Evolutionary conservation across 2,797 vertebrate species (phyloP), one percentile per base, ranked within the genome.

Genomic region (Bradypus variegatus): DNA sequence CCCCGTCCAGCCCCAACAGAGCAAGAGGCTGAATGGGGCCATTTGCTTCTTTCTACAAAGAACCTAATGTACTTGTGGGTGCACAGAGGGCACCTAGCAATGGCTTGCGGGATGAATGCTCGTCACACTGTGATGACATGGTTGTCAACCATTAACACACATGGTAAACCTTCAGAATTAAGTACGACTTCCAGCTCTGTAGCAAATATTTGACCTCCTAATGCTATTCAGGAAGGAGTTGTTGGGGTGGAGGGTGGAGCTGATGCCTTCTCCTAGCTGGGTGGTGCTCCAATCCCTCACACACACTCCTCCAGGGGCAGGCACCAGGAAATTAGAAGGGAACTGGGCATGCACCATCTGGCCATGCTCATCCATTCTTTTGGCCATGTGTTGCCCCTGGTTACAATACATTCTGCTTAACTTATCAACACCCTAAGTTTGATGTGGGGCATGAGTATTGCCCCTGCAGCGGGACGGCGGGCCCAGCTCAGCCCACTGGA

Each of bases 281-380:
- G 50, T 58, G 50, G n/a, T 45, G 11, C 12, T 60, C 29, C 23
- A 55, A 73, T 12, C 15, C 31, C 27, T 27, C n/a, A 18, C 33
- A 31, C 1, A 29, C 14, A 27, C 38, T 69, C 77, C 29, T 81
- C 55, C 29, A 41, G 8, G 53, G 38, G n/a, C 18, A 9, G 62
- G 50, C 69, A 53, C 31, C 33, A 21, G 81, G 41, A 82, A 86
- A 29, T 23, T 16, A 80, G 69, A 50, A 10, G 64, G 38, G 23
- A 27, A 38, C 5, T 0, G 33, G 31, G 38, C 58, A 25, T 55
- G 29, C 0, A 2, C 4, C 0, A 14, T 6, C 0, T 0, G 8
- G 38, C 31, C 27, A 3, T 4, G 2, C 7, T 29, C 4, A 27
- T 36, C 14, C 19, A 75, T 36, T 89, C 25, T 58, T 38, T 15